A percentile compares a stretch with the other conserved stretches of the same genome.
Conservation (phyloP, 2,888 invertebrate species). For the Drosophila suboccidentalis region DNA sequence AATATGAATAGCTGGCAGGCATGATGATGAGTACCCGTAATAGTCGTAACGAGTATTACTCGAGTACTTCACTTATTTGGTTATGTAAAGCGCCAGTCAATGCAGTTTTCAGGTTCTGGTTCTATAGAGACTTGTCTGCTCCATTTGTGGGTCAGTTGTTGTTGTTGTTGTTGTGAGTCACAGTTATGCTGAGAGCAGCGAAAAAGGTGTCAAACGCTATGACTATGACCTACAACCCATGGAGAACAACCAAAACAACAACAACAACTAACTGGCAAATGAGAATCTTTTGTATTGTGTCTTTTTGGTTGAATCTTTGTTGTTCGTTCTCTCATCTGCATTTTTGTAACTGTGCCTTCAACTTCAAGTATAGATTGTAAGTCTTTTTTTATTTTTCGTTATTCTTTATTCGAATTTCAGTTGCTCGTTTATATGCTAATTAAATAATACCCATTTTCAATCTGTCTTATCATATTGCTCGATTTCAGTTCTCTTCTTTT, state of each 20-base stretch:
- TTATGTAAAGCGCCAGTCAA: constrained; percentile 44
- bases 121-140: constrained; percentile 9
- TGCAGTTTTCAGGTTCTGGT: constrained; percentile 35
- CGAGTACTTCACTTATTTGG: constrained; percentile 37
- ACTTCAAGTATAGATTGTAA: constrained; percentile 5
- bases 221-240: constrained; percentile 63
- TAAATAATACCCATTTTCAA: constrained; percentile 63
- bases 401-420: neutral
- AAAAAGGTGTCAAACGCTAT: constrained; percentile 68
- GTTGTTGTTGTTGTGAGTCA: constrained; percentile 12
- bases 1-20: constrained; percentile 22
- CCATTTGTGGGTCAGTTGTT: constrained; percentile 46
- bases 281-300: constrained; percentile 54
- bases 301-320: constrained; percentile 43
- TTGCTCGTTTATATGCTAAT: constrained; percentile 73
- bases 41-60: constrained; percentile 27
- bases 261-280: constrained; percentile 22
- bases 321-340: constrained; percentile 66
- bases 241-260: neutral
- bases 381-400: neutral
- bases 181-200: constrained; percentile 29
- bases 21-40: constrained; percentile 27
- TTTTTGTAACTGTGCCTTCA: constrained; percentile 59
- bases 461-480: constrained; percentile 68
- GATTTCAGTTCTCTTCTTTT: constrained; percentile 31